Conservation (phyloP, 2,888 invertebrate species). For the Synanthedon formicaeformis region DNA sequence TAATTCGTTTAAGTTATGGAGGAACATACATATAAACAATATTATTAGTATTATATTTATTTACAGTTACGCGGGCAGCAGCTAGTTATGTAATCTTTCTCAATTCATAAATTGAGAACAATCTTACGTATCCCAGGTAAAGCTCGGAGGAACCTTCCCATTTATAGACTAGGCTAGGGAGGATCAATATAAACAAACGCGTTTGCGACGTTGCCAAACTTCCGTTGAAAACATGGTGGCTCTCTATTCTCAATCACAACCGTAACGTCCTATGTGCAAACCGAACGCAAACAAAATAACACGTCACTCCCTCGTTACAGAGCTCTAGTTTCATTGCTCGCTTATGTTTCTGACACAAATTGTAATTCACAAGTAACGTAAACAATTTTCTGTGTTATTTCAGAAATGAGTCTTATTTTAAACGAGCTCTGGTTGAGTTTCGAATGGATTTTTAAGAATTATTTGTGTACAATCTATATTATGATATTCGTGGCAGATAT, state of each 20-base stretch:
- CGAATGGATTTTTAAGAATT: slow-evolving; percentile 6
- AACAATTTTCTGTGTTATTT: not conserved
- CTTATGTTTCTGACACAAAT: not conserved
- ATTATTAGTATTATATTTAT: too few species aligned
- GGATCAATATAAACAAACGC: slow-evolving; percentile 37
- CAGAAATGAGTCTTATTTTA: not conserved
- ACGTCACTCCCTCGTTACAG: not conserved
- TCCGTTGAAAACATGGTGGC: slow-evolving; percentile 28
- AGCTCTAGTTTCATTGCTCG: slow-evolving; percentile 1
- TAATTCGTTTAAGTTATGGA: too few species aligned
- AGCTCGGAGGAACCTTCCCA: slow-evolving; percentile 15
- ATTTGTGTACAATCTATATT: not conserved
- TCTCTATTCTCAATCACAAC: slow-evolving; percentile 7
- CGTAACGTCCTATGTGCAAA: not conserved
- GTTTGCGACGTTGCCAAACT: slow-evolving; percentile 41
- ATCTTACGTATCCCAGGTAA: slow-evolving; percentile 17
- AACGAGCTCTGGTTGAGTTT: not conserved
- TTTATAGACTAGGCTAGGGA: slow-evolving; percentile 26
- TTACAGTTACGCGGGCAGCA: too few species aligned
- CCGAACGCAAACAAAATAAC: slow-evolving; percentile 1
- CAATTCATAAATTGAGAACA: too few species aligned
- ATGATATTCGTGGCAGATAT: slow-evolving; percentile 16
- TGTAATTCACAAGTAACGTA: not conserved
- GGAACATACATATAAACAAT: too few species aligned
- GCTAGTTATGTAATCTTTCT: too few species aligned